A percentile compares a stretch with the other conserved stretches of the same genome.
phyloP scores from a whole-genome alignment of 2,888 invertebrate genomes.

The Lochmaea crataegi region DNA sequence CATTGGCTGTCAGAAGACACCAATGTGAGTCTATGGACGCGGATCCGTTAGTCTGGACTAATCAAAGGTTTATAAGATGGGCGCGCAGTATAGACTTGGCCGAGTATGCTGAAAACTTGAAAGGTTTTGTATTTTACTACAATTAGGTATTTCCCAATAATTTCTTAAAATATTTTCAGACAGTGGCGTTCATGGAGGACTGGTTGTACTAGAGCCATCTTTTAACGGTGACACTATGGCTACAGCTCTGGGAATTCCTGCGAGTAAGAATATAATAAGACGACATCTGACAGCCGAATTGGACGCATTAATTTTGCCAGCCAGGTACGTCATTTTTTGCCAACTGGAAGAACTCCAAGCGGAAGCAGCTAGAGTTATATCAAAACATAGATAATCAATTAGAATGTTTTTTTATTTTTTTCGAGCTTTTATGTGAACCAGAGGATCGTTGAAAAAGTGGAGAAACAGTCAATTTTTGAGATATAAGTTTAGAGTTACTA shows the following conservation, averaged over 20 bases:
- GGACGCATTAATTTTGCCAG: constrained; percentile 90
- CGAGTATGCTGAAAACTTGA: constrained; percentile 93
- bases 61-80: constrained; percentile 94
- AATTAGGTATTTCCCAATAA: no score
- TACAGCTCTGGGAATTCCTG: constrained; percentile 90
- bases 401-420: constrained; percentile 8
- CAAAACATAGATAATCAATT: constrained; percentile 68
- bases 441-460: background rate
- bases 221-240: constrained; percentile 97
- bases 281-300: constrained; percentile 92
- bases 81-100: constrained; percentile 92
- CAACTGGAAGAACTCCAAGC: constrained; percentile 87
- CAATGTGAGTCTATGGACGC: constrained; percentile 90
- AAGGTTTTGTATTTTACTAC: constrained; percentile 70
- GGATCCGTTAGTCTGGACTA: constrained; percentile 96
- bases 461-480: background rate
- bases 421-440: constrained; percentile 10
- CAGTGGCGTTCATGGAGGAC: constrained; percentile 94
- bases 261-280: constrained; percentile 92
- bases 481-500: no score
- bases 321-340: constrained; percentile 91
- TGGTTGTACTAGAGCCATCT: constrained; percentile 92
- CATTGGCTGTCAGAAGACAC: constrained; percentile 86
- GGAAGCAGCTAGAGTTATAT: constrained; percentile 77
- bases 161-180: constrained; percentile 67